A percentile compares a stretch with the other conserved stretches of the same genome.
Conservation (phyloP, 2,888 invertebrate species). For the Caenorhabditis macrosperma region DNA sequence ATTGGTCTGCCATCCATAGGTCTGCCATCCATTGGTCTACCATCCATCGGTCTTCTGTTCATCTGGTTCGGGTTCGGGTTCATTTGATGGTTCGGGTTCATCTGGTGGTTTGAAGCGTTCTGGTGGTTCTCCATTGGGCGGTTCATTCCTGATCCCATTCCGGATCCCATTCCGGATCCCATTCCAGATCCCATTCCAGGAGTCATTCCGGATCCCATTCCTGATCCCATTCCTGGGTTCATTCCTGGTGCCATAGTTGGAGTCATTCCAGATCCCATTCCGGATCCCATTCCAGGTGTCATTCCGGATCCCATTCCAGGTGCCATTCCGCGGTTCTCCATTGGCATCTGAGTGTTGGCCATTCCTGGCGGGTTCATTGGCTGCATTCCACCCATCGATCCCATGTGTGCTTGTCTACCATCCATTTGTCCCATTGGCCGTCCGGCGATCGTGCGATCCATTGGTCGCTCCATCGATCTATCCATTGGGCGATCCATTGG, state of each 20-base stretch:
- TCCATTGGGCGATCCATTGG: too few species aligned
- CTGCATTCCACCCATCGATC: background rate
- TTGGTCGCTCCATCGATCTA: too few species aligned
- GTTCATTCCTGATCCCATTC: background rate
- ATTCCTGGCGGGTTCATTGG: too few species aligned
- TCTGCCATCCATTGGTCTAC: background rate
- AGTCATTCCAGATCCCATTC: background rate
- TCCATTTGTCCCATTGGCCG: background rate
- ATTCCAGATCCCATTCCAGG: background rate
- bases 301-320: too few species aligned
- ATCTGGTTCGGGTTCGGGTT: background rate
- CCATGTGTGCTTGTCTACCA: conserved; percentile 8
- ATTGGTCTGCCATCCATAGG: background rate
- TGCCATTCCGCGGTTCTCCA: background rate
- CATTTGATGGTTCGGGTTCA: background rate
- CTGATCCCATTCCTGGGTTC: background rate
- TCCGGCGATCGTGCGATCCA: too few species aligned
- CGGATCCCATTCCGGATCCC: background rate
- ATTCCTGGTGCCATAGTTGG: background rate
- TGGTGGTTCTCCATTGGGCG: background rate
- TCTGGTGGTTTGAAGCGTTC: background rate
- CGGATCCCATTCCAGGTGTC: too few species aligned
- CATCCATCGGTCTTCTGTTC: conserved; percentile 5
- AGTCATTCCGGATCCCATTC: background rate
- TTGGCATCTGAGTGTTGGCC: background rate